Evolutionary conservation across 2,888 invertebrate genomes (phyloP), one percentile per base, ranked within the genome.

Genomic region (Nesidiocoris tenuis): DNA sequence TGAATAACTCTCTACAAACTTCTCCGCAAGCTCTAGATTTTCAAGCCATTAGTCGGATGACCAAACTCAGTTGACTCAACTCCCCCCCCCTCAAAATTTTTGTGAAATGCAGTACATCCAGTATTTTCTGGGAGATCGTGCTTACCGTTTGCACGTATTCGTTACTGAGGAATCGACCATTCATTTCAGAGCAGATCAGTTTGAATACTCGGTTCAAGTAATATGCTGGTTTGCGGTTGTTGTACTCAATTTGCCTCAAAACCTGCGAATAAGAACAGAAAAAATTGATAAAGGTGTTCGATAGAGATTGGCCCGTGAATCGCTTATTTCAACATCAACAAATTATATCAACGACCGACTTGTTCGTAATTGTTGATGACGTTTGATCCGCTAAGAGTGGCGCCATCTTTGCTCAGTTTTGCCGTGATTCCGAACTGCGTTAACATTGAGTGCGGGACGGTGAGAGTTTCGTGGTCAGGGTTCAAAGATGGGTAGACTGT

Each of bases 131-230:
- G n/a, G n/a, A n/a, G n/a, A n/a, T n/a, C n/a, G n/a, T n/a, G n/a
- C n/a, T 85, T 84, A 93, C 92, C 79, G 95, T 96, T 83, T 97
- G 93, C 74, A 95, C 91, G 83, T 97, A 95, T 85, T 97, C 96
- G 85, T 97, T 97, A 86, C 95, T 96, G 80, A 94, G 92, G 85
- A 96, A 96, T 67, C 96, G 87, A 1, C 96, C 96, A 84, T 92
- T 94, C 77, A 96, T 88, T 84, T 96, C 96, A 0, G 95, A 95
- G 85, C 99, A 99, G 78, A 95, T 92, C 66, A 99, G 87, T 83
- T 96, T 95, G 87, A 98, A 98, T 22, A 95, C 95, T 79, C 97
- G 90, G 86, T 96, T 96, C 79, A 97, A 86, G 84, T 96, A 96
- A 84, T 96, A 96, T 9, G 96, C 96, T 1, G 98, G 97, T 83